Base-by-base conservation (phyloP, 1,140 invertebrate species). In the Hylaeus volcanicus region DNA sequence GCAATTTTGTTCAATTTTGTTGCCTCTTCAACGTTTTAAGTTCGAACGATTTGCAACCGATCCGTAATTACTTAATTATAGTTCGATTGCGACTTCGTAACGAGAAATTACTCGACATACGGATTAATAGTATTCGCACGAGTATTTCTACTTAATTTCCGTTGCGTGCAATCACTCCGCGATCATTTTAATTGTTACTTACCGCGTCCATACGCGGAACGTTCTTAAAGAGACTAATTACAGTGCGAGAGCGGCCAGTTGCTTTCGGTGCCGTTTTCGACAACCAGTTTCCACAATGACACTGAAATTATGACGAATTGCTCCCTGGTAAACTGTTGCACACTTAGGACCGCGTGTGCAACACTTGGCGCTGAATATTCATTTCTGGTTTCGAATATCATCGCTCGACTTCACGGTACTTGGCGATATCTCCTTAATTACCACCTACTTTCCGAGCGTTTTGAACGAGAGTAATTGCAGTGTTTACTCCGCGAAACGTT, bases 171-270 rank as follows among this genome's bases (percentile, higher is more conserved):
- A 66, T 48, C 48, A n/a, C 55, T 66, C 43, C 15, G 64, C 26
- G 64, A 66, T 66, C 43, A 66, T 66, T 66, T 66, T 66, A 66
- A 66, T 66, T 48, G 64, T 66, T 48, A 66, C 64, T 26, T 66
- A 26, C 43, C 8, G 14, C 64, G 64, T 48, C n/a, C 43, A 26
- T 48, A 11, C 43, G 15, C 43, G 41, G 63, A 65, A 43, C 15
- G n/a, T 66, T 26, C 64, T 26, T 66, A 66, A 65, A 48, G 41
- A 66, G 41, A 26, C 64, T 48, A 48, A 66, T 66, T 66, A 66
- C 43, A 66, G 43, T 15, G 64, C 26, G 64, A 48, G 48, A 66
- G 64, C 43, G 15, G 9, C 15, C 15, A 26, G n/a, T 48, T 12
- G n/a, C 2, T 43, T n/a, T n/a, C 15, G 48, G 48, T 43, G 41